These are phyloP conservation scores for Phalacrocorax aristotelis DNA, from an alignment of 2,113 vertebrate genomes.

Conservation along the genomic window DNA sequence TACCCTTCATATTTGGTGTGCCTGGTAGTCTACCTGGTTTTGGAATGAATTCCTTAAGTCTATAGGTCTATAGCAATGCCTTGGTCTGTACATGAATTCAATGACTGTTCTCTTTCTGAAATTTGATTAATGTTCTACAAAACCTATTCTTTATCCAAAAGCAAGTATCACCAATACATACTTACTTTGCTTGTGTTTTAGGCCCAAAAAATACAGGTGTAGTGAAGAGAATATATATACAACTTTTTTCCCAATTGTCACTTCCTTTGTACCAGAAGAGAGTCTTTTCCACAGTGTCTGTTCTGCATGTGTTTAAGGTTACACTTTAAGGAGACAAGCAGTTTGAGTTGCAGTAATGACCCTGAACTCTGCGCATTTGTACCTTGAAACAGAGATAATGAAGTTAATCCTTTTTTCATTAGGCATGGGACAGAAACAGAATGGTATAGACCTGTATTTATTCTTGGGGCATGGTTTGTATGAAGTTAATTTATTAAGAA, in stretches of 20 bases:
- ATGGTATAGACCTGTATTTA: background rate
- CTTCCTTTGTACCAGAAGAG: background rate
- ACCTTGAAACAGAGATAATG: background rate
- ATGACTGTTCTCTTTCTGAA: background rate
- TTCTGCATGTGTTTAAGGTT: background rate
- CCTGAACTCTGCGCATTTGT: background rate
- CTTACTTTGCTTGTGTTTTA: background rate
- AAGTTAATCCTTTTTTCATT: background rate
- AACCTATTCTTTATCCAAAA: background rate
- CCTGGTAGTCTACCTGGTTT: background rate
- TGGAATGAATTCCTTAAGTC: background rate
- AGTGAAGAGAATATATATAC: background rate
- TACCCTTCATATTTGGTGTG: background rate
- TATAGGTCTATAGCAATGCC: background rate
- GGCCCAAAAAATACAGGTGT: background rate
- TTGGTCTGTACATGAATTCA: background rate
- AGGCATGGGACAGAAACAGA: background rate
- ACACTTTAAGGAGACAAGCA: background rate
- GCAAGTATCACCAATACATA: background rate
- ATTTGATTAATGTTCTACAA: background rate
- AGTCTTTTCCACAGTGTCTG: background rate
- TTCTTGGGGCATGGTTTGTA: background rate
- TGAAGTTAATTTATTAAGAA: background rate
- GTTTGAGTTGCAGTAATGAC: background rate
- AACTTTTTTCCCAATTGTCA: background rate